Conservation (phyloP, 1,140 invertebrate species). For the Anadara kagoshimensis region DNA sequence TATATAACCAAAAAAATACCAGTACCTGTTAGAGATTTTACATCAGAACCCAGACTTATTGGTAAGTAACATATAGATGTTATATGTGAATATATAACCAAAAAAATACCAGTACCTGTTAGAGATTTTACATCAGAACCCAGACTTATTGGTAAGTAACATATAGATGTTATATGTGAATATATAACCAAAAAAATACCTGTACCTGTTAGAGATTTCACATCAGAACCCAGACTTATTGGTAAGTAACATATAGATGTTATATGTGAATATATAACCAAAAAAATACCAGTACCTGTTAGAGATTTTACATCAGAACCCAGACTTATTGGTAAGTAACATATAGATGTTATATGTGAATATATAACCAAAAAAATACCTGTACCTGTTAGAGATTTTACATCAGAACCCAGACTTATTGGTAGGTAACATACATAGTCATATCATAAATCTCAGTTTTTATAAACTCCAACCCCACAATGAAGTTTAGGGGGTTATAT, state of each 20-base stretch:
- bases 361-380: too few relatives aligned
- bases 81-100: conserved; percentile 97
- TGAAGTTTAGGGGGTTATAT: too few relatives aligned
- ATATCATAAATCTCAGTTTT: too few relatives aligned
- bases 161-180: conserved; percentile 97
- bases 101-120: conserved; percentile 97
- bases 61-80: conserved; percentile 76
- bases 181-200: conserved; percentile 99
- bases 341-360: too few relatives aligned
- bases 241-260: conserved; percentile 62
- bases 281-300: too few relatives aligned
- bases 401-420: too few relatives aligned
- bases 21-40: conserved; percentile 95
- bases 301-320: too few relatives aligned
- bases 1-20: conserved; percentile 99
- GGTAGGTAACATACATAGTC: too few relatives aligned
- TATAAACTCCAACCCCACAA: too few relatives aligned
- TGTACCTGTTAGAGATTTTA: too few relatives aligned
- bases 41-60: conserved; percentile 95
- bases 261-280: too few relatives aligned
- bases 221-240: conserved; percentile 95
- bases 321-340: too few relatives aligned
- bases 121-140: conserved; percentile 96
- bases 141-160: conserved; percentile 97
- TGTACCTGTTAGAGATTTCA: conserved; percentile 95